Conservation (phyloP, 1,140 invertebrate genomes). For the Oryctes rhinoceros region DNA sequence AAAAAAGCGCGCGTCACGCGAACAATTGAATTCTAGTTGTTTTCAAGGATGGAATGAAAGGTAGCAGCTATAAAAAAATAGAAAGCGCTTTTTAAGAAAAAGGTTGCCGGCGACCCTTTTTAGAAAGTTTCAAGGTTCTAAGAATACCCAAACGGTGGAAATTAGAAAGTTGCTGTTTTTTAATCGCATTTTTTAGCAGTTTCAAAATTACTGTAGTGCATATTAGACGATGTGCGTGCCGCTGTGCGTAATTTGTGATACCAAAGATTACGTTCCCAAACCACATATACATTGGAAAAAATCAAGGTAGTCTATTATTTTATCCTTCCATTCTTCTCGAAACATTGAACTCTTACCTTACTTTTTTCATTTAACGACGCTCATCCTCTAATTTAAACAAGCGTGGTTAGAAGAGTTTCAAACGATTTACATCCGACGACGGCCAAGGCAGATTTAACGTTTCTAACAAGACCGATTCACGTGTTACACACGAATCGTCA, state of each 20-base stretch:
- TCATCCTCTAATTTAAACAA: too few species aligned
- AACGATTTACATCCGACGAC: too few species aligned
- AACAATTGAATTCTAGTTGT: conserved; percentile 15
- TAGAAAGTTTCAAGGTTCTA: not conserved
- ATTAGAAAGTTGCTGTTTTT: conserved; percentile 14
- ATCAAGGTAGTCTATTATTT: too few species aligned
- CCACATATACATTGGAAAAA: too few species aligned
- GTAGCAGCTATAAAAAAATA: conserved; percentile 16
- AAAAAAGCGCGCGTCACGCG: not conserved
- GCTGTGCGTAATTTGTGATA: too few species aligned
- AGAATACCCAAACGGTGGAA: not conserved
- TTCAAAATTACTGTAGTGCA: not conserved
- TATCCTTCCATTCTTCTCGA: too few species aligned
- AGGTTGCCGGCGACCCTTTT: not conserved
- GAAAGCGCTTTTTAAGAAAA: not conserved
- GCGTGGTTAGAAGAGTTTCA: too few species aligned
- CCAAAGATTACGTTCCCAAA: too few species aligned
- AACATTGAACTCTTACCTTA: too few species aligned
- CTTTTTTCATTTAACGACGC: too few species aligned
- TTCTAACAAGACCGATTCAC: not conserved
- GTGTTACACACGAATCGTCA: not conserved
- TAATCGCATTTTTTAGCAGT: conserved; percentile 3
- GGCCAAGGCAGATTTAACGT: not conserved
- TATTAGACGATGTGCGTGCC: not conserved
- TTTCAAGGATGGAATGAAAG: conserved; percentile 8